A percentile compares a stretch with the other conserved stretches of the same genome.
Conservation (phyloP, 1,140 invertebrate species). For the Phymastichus coffea region DNA sequence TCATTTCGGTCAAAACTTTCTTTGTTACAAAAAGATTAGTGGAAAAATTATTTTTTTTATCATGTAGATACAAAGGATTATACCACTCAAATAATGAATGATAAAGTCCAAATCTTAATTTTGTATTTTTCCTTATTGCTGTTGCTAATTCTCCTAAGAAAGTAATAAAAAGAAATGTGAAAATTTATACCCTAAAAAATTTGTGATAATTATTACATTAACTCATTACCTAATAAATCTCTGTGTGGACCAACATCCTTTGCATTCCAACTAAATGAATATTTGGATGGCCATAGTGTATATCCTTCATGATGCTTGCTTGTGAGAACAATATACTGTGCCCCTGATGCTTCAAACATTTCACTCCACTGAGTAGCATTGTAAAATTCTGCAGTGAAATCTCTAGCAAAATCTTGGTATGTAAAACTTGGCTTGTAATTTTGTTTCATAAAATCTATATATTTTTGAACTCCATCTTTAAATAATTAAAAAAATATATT, state of each 20-base stretch:
- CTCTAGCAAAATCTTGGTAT: conserved; percentile 83
- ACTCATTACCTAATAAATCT: conserved; percentile 76
- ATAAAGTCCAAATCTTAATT: conserved; percentile 81
- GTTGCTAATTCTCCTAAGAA: conserved; percentile 66
- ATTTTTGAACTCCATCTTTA: conserved; percentile 32
- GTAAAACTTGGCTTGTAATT: conserved; percentile 79
- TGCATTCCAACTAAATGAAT: conserved; percentile 89
- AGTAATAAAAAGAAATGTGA: conserved; percentile 21
- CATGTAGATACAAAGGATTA: conserved; percentile 79
- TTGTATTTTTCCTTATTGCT: conserved; percentile 66
- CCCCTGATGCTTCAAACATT: conserved; percentile 73
- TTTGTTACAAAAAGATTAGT: conserved; percentile 66
- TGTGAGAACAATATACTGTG: conserved; percentile 86
- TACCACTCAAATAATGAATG: conserved; percentile 92
- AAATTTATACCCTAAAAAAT: background rate
- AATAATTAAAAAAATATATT: conserved; percentile 2
- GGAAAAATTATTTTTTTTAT: conserved; percentile 69
- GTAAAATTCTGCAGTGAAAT: conserved; percentile 82
- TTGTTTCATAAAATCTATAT: conserved; percentile 68
- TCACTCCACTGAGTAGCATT: conserved; percentile 75
- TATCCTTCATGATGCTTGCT: conserved; percentile 95
- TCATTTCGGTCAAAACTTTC: conserved; percentile 75
- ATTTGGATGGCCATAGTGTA: conserved; percentile 84
- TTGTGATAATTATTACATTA: background rate
- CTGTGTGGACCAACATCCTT: conserved; percentile 80